A percentile compares a stretch with the other conserved stretches of the same genome.
These are phyloP conservation scores for Muscina levida DNA, from an alignment of 2,888 invertebrate genomes.

Conservation along the genomic window DNA sequence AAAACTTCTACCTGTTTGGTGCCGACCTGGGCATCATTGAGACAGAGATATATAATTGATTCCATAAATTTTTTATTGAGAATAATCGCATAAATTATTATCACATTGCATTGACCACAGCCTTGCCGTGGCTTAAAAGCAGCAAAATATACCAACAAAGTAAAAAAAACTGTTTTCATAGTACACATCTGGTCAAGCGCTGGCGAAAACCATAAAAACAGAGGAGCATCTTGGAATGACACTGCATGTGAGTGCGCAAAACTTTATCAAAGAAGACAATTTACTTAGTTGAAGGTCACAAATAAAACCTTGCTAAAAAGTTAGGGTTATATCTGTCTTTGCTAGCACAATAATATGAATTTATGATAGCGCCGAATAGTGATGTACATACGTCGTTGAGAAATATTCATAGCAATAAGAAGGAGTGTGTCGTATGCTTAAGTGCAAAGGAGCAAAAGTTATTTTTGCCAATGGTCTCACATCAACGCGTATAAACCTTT, in stretches of 20 bases:
- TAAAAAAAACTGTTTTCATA: too few species aligned
- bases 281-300: constrained; percentile 51
- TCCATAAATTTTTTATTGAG: constrained; percentile 8
- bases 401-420: not conserved
- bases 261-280: not conserved
- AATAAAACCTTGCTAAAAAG: constrained; percentile 37
- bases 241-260: not conserved
- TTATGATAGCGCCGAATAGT: constrained; percentile 20
- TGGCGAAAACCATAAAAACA: too few species aligned
- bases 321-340: constrained; percentile 14
- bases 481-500: constrained; percentile 1
- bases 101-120: constrained; percentile 23
- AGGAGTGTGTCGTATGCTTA: too few species aligned
- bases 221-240: not conserved
- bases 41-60: not conserved
- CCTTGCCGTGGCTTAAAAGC: too few species aligned
- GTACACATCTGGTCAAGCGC: too few species aligned
- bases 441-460: not conserved
- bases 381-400: constrained; percentile 8
- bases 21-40: too few species aligned
- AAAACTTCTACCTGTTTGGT: too few species aligned
- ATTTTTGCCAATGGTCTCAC: not conserved
- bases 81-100: constrained; percentile 8
- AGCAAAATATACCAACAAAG: too few species aligned
- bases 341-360: constrained; percentile 15